Conservation (phyloP, 2,113 vertebrate species). For the Pseudopipra pipra region DNA sequence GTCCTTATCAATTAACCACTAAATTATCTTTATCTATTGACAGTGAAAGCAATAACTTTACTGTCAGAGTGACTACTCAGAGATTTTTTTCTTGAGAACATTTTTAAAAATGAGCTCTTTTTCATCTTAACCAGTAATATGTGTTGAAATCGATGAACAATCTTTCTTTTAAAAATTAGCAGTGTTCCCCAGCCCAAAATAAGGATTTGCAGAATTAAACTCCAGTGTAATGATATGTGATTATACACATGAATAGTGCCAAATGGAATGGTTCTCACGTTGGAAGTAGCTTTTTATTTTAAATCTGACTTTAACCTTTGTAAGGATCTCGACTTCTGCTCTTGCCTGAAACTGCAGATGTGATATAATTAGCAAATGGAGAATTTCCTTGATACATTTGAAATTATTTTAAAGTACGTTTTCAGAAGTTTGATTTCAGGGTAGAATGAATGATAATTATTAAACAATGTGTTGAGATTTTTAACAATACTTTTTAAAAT, state of each 20-base stretch:
- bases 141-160: neutral
- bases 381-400: neutral
- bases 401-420: neutral
- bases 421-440: neutral
- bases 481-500: neutral
- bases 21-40: neutral
- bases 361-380: neutral
- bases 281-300: neutral
- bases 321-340: neutral
- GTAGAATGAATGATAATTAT: neutral
- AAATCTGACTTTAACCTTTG: neutral
- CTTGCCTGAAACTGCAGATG: neutral
- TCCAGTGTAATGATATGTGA: neutral
- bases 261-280: neutral
- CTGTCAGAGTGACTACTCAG: neutral
- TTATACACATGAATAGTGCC: neutral
- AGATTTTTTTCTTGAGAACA: neutral
- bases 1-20: neutral
- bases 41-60: neutral
- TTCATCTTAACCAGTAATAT: neutral
- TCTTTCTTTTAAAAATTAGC: neutral
- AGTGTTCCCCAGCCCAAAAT: neutral
- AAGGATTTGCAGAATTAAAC: conserved; percentile 14
- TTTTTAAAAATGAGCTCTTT: neutral
- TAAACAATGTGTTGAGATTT: neutral